phyloP scores from a whole-genome alignment of 2,888 invertebrate genomes.

The Dilophus febrilis region DNA sequence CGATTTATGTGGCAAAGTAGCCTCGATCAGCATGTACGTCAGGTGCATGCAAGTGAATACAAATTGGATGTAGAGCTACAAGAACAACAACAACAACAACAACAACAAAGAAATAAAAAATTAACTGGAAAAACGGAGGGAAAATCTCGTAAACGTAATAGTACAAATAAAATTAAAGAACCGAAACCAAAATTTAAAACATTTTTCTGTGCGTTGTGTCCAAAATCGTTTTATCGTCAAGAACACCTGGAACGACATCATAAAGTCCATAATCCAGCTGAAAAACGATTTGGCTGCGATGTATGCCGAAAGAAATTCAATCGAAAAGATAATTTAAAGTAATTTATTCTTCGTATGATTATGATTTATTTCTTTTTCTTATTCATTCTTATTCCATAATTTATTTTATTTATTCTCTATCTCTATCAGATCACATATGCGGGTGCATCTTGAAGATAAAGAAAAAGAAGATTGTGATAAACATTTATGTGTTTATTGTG shows the following conservation, averaged over 20 bases:
- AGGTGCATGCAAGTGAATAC: conserved; percentile 12
- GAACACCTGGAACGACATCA: conserved; percentile 47
- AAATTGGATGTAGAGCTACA: conserved; percentile 33
- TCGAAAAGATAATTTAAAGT: conserved; percentile 37
- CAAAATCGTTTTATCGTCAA: conserved; percentile 43
- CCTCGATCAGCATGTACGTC: conserved; percentile 16
- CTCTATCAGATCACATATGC: conserved; percentile 33
- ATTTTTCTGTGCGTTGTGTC: conserved; percentile 43
- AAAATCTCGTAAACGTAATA: conserved; percentile 31
- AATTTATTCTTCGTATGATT: neutral
- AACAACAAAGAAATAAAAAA: conserved; percentile 28
- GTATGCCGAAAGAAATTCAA: conserved; percentile 41
- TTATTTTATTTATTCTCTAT: neutral
- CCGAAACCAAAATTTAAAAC: conserved; percentile 24
- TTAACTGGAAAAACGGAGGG: too few relatives aligned
- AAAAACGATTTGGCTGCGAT: conserved; percentile 37
- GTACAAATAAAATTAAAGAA: conserved; percentile 15
- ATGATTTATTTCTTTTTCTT: neutral
- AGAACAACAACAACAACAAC: conserved; percentile 32
- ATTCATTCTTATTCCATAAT: neutral
- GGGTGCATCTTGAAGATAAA: conserved; percentile 31
- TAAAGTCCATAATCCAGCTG: conserved; percentile 39
- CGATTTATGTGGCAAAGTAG: conserved; percentile 27
- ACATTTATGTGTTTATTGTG: conserved; percentile 41
- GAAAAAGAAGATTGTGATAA: conserved; percentile 26